Conservation (phyloP, 2,888 invertebrate genomes). For the Branchipolynoe longqiensis region DNA sequence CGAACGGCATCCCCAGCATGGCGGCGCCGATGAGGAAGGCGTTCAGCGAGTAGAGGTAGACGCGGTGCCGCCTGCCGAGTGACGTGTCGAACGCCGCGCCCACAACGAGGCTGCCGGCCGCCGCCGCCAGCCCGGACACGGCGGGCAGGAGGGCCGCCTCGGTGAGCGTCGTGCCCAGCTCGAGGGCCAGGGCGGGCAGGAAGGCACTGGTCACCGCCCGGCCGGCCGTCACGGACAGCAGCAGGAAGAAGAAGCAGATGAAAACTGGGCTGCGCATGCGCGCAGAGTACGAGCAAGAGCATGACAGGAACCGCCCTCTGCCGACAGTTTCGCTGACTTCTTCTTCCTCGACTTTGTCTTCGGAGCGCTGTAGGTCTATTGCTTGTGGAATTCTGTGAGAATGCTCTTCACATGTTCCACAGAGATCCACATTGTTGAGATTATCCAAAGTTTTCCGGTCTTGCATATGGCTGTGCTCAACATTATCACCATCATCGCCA, state of each 20-base stretch:
- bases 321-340: not conserved
- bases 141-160: conserved; percentile 38
- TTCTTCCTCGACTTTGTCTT: not conserved
- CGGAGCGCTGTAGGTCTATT: no score
- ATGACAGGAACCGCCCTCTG: not conserved
- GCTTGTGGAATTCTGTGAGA: no score
- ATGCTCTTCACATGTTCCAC: not conserved
- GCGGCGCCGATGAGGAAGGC: conserved; percentile 4
- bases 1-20: conserved; percentile 29
- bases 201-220: conserved; percentile 24
- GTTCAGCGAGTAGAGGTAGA: conserved; percentile 18
- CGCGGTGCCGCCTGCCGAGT: not conserved
- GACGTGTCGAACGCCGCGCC: conserved; percentile 26
- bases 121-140: not conserved
- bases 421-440: no score
- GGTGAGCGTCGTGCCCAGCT: not conserved
- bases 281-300: not conserved
- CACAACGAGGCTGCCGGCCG: conserved; percentile 12
- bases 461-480: not conserved
- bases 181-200: conserved; percentile 30
- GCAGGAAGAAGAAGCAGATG: conserved; percentile 22
- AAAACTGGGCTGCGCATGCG: not conserved
- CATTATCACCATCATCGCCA: no score
- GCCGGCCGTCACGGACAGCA: conserved; percentile 21
- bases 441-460: no score